Conservation (phyloP, 2,888 invertebrate species). For the Tetanocera ferruginea region DNA sequence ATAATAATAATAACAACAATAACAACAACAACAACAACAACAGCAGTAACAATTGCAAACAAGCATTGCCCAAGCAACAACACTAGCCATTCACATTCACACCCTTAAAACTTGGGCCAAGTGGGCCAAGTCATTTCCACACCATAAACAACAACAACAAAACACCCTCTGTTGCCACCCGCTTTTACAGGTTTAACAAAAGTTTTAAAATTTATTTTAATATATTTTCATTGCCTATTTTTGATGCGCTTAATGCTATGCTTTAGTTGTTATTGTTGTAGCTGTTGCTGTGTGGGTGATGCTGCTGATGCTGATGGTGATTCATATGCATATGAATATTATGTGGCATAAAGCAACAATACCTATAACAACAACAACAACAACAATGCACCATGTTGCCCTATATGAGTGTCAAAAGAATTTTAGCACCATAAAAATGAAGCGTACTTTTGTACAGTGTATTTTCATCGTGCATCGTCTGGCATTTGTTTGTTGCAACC, state of each 20-base stretch:
- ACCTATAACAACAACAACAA: background rate
- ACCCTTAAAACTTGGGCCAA: background rate
- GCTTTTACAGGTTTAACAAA: background rate
- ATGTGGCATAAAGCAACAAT: constrained; percentile 9
- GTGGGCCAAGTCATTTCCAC: background rate
- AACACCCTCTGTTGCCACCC: background rate
- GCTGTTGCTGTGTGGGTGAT: constrained; percentile 7
- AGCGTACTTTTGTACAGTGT: background rate
- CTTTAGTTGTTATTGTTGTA: constrained; percentile 58
- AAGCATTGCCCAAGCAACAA: background rate
- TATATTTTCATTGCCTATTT: constrained; percentile 67
- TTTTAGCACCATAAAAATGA: background rate
- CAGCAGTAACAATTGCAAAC: background rate
- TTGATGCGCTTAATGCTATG: constrained; percentile 62
- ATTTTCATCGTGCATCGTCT: background rate
- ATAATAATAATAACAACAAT: constrained; percentile 11
- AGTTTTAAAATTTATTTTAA: constrained; percentile 54
- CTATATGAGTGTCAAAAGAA: constrained; percentile 16
- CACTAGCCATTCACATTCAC: background rate
- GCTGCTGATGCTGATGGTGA: constrained; percentile 5
- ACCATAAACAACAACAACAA: background rate
- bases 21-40: background rate
- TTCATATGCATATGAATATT: constrained; percentile 34
- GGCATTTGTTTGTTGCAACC: background rate
- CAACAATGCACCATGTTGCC: constrained; percentile 3